These are phyloP conservation scores for Dasyurus viverrinus DNA, from an alignment of 2,113 vertebrate genomes.

Conservation along the genomic window DNA sequence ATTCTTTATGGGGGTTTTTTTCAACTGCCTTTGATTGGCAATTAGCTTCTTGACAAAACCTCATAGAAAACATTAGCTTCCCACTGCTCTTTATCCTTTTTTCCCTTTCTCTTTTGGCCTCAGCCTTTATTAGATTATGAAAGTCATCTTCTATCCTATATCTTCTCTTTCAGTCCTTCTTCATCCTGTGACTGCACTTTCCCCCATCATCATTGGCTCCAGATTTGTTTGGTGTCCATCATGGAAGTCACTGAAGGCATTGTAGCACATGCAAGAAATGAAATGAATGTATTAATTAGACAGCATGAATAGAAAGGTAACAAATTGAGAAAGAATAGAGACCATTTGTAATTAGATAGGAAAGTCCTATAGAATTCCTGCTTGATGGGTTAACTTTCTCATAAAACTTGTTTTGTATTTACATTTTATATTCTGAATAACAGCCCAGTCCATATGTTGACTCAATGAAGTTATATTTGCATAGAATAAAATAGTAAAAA, in stretches of 20 bases:
- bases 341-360: neutral
- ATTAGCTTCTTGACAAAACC: neutral
- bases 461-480: neutral
- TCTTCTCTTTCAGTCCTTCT: neutral
- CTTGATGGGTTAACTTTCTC: slow-evolving; percentile 1
- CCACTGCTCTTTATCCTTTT: neutral
- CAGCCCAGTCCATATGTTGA: neutral
- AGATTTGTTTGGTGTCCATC: neutral
- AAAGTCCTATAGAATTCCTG: neutral
- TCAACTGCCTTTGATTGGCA: neutral
- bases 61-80: neutral
- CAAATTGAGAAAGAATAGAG: neutral
- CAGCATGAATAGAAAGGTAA: neutral
- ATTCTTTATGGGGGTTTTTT: neutral
- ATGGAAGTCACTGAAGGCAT: neutral
- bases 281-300: neutral
- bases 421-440: slow-evolving; percentile 23
- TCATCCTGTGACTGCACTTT: neutral
- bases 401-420: neutral
- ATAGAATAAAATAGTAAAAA: neutral
- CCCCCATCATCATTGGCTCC: neutral
- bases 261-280: neutral
- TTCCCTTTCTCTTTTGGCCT: neutral
- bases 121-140: neutral
- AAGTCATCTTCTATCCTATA: neutral